Base-by-base conservation (phyloP, 2,797 vertebrate species). In the Octomys mimax region DNA sequence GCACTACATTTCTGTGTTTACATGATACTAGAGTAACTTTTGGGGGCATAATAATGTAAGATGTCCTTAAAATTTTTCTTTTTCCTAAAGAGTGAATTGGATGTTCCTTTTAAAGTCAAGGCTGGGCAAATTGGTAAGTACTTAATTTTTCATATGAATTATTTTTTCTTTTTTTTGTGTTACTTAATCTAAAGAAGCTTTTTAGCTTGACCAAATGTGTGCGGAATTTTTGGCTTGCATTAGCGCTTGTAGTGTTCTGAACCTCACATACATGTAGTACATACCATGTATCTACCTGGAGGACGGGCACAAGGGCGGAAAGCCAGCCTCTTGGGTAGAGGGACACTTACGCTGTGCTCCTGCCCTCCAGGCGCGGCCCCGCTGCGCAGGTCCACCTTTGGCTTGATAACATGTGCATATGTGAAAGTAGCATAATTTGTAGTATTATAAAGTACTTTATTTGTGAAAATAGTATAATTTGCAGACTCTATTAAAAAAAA, bases 21-120 rank as follows among this genome's bases (percentile, higher is more conserved):
- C 24, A 33, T 49, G n/a, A 88, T 36, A 49, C 1, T 64, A 28
- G 81, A 88, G 19, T 95, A 59, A 93, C 75, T 95, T 95, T 64
- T 9, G 1, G 18, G 11, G 2, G 8, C 46, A 73, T 93, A 94
- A 71, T 95, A 77, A 87, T 87, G 92, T 78, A 84, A 92, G 6
- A 77, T 92, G 36, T 84, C 13, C 46, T 94, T 92, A 54, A 86
- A 36, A 46, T 82, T 97, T 97, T 94, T 97, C 79, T 96, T 62
- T 86, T 96, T 87, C 84, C 97, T 93, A 2, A 94, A 99, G 99
- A 99, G 99, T 98, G 99, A 99, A 96, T 98, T 99, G 73, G 98
- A 99, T 97, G 98, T 99, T 90, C 99, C 99, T 31, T 99, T 99
- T 98, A 99, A 98, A 99, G 98, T 99, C 89, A 99, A 99, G 96